Evolutionary conservation across 1,140 invertebrate species (phyloP).

Genomic region (Holcopasites calliopsidis): DNA sequence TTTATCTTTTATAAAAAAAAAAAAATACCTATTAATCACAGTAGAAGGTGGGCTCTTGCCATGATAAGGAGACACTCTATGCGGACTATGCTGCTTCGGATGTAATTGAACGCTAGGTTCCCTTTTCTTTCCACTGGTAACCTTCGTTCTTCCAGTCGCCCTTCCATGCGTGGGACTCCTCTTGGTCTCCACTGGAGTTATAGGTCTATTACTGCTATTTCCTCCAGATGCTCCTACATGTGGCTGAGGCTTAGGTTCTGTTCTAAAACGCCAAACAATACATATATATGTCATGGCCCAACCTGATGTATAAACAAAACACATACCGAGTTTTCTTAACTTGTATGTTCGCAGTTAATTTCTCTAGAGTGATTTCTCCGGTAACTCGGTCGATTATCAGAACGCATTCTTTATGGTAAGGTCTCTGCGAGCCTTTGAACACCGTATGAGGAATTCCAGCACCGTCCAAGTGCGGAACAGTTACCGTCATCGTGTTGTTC

Average conservation of each 20-base stretch:
- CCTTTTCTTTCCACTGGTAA: slow-evolving; percentile 81
- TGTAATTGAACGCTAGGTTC: slow-evolving; percentile 79
- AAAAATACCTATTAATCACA: slow-evolving; percentile 71
- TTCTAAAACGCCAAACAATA: slow-evolving; percentile 46
- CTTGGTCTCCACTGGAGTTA: slow-evolving; percentile 77
- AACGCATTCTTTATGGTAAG: slow-evolving; percentile 96
- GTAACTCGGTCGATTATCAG: slow-evolving; percentile 95
- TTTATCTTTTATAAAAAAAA: background rate
- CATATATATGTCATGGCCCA: background rate
- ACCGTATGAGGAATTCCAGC: slow-evolving; percentile 93
- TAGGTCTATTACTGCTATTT: slow-evolving; percentile 59
- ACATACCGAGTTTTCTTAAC: slow-evolving; percentile 95
- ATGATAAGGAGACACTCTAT: slow-evolving; percentile 79
- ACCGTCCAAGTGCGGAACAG: slow-evolving; percentile 95
- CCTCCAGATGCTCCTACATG: slow-evolving; percentile 50
- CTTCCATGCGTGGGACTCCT: slow-evolving; percentile 80
- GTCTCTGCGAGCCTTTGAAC: slow-evolving; percentile 95
- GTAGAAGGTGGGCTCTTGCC: slow-evolving; percentile 78
- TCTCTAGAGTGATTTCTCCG: slow-evolving; percentile 95
- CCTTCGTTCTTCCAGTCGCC: slow-evolving; percentile 83
- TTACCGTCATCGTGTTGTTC: slow-evolving; percentile 94
- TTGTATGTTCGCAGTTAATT: slow-evolving; percentile 93
- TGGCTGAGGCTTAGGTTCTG: slow-evolving; percentile 65
- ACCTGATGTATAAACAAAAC: too few species aligned
- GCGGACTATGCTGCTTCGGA: slow-evolving; percentile 79